These are phyloP conservation scores for Dipodomys ordii DNA, from an alignment of 2,113 vertebrate species.

Conservation along the genomic window DNA sequence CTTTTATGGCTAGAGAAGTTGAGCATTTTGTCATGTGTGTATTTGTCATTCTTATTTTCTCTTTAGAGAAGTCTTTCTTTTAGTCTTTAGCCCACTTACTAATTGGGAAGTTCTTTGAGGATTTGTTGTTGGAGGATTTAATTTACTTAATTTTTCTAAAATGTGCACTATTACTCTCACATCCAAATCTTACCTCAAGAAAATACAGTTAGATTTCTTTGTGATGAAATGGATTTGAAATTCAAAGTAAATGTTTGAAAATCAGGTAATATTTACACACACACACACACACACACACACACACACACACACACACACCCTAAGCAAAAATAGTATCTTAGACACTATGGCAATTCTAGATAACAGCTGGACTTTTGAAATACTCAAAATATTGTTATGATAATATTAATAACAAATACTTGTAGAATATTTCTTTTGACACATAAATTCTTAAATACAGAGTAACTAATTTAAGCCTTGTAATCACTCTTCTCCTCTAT, in stretches of 20 bases:
- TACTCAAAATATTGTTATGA: conserved; percentile 18
- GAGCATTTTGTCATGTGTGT: too few species aligned
- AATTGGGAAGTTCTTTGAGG: too few species aligned
- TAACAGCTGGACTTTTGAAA: conserved; percentile 23
- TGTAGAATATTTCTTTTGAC: conserved; percentile 19
- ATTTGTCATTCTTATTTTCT: too few species aligned
- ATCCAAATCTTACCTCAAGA: conserved; percentile 19
- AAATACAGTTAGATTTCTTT: conserved; percentile 47
- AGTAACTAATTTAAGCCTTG: conserved; percentile 36
- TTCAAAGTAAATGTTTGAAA: conserved; percentile 46
- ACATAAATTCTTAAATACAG: conserved; percentile 21
- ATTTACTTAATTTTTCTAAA: conserved; percentile 35
- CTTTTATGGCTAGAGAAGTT: too few species aligned
- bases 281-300: conserved; percentile 35
- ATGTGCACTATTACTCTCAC: conserved; percentile 20
- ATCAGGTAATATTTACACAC: conserved; percentile 56
- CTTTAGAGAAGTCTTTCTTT: too few species aligned
- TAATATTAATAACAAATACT: conserved; percentile 57
- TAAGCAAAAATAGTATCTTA: conserved; percentile 59
- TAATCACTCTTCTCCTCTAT: background rate
- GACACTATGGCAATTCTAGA: conserved; percentile 57
- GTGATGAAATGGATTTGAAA: conserved; percentile 62
- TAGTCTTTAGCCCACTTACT: too few species aligned
- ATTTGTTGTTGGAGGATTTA: too few species aligned
- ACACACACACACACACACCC: too few species aligned